phyloP scores from a whole-genome alignment of 2,888 invertebrate genomes.

The Pristionchus arcanus region DNA sequence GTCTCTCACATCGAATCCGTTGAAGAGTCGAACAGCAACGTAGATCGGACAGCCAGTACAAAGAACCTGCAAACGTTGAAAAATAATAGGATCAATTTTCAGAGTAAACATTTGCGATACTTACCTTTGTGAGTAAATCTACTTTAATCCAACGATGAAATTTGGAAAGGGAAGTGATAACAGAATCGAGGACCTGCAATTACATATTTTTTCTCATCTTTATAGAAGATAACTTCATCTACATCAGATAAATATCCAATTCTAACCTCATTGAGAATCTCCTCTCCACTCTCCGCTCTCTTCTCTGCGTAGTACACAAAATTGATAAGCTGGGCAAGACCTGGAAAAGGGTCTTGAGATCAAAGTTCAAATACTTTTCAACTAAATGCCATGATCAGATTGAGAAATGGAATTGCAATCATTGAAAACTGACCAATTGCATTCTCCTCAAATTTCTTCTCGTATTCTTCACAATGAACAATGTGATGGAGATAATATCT shows the following conservation, averaged over 20 bases:
- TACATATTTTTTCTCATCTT: background rate
- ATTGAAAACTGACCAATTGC: background rate
- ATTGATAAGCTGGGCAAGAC: slow-evolving; percentile 1
- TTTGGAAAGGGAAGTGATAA: background rate
- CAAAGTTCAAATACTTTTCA: background rate
- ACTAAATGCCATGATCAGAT: background rate
- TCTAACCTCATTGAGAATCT: background rate
- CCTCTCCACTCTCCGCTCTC: background rate
- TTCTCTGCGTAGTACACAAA: slow-evolving; percentile 33
- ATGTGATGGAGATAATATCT: slow-evolving; percentile 6
- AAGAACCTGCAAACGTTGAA: background rate
- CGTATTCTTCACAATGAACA: slow-evolving; percentile 2
- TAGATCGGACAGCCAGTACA: slow-evolving; percentile 24
- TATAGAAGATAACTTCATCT: background rate
- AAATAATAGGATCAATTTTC: background rate
- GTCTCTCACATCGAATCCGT: background rate
- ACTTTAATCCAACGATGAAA: slow-evolving; percentile 31
- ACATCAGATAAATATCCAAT: background rate
- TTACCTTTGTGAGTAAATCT: slow-evolving; percentile 12
- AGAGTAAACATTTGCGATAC: background rate
- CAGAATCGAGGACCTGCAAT: background rate
- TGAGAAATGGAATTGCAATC: background rate
- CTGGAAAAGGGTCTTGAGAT: background rate
- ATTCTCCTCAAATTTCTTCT: background rate
- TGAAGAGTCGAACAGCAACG: slow-evolving; percentile 15